Evolutionary conservation across 2,797 vertebrate genomes (phyloP), one percentile per base, ranked within the genome.

Genomic region (Astyanax mexicanus): DNA sequence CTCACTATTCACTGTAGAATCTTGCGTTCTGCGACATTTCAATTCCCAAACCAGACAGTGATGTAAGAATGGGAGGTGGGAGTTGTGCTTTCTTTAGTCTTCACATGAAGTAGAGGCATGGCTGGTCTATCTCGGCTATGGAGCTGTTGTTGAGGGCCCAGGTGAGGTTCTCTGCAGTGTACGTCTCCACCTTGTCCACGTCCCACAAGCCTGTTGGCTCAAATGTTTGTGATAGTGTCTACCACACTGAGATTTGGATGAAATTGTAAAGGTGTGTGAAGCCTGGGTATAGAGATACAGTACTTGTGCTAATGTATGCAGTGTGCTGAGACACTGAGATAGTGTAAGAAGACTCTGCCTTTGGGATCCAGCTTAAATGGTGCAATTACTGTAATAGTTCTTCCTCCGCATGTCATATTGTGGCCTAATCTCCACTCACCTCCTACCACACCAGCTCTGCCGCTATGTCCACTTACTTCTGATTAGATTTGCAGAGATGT

Each of bases 401-500:
- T 65, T 81, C 66, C 58, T 75, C 74, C 55, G 60, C 67, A 69
- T 66, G 70, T 74, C 69, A 81, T 62, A 70, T 65, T 77, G 77
- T 40, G 62, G 75, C 54, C 76, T 68, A 65, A 75, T 75, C 72
- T 71, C 23, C 68, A 40, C 51, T 84, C 77, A 69, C 74, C 77
- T 76, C 79, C 74, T 60, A 72, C 75, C 54, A 81, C 75, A 84
- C 87, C 83, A 78, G 80, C 83, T 72, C 75, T 69, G 83, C 77
- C 86, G 88, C 88, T 86, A 89, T 86, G 86, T 91, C 90, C 88
- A 93, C 77, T 93, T 93, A 92, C 89, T 86, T 83, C 91, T 92
- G 90, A 93, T 93, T 91, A 93, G 90, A 93, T 92, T 93, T 92
- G 87, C 90, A 89, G 90, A 89, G 92, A 93, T 90, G 86, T 89